Conservation (phyloP, 2,888 invertebrate genomes). For the Drosophila tanythrix region DNA sequence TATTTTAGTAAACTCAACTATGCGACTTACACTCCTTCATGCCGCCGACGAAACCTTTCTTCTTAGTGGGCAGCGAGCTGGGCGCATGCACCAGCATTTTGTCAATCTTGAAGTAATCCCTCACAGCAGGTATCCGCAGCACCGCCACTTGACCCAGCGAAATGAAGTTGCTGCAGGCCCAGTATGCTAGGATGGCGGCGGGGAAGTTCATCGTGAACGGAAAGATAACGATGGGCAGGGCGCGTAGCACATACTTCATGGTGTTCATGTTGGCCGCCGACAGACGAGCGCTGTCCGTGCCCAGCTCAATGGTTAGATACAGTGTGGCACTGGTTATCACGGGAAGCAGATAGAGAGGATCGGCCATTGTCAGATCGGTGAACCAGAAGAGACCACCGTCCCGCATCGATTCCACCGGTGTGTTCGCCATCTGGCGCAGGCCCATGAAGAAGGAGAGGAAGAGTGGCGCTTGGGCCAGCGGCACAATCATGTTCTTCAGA, state of each 20-base stretch:
- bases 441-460: constrained; percentile 97
- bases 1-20: background rate
- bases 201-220: constrained; percentile 95
- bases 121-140: constrained; percentile 90
- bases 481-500: constrained; percentile 91
- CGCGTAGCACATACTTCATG: constrained; percentile 91
- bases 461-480: constrained; percentile 93
- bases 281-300: constrained; percentile 90
- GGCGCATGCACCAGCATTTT: constrained; percentile 86
- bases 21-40: constrained; percentile 90
- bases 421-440: constrained; percentile 93
- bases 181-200: constrained; percentile 94
- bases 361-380: constrained; percentile 94
- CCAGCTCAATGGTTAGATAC: constrained; percentile 92
- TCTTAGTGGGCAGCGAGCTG: constrained; percentile 88
- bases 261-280: constrained; percentile 88
- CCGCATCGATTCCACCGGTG: constrained; percentile 95
- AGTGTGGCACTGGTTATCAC: constrained; percentile 93
- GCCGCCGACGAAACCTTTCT: constrained; percentile 91
- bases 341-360: constrained; percentile 95
- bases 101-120: constrained; percentile 91
- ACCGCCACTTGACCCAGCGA: constrained; percentile 91
- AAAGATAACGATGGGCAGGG: constrained; percentile 91
- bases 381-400: constrained; percentile 97
- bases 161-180: constrained; percentile 94